These are phyloP conservation scores for Thryonomys swinderianus DNA, from an alignment of 2,113 vertebrate species.

Conservation along the genomic window DNA sequence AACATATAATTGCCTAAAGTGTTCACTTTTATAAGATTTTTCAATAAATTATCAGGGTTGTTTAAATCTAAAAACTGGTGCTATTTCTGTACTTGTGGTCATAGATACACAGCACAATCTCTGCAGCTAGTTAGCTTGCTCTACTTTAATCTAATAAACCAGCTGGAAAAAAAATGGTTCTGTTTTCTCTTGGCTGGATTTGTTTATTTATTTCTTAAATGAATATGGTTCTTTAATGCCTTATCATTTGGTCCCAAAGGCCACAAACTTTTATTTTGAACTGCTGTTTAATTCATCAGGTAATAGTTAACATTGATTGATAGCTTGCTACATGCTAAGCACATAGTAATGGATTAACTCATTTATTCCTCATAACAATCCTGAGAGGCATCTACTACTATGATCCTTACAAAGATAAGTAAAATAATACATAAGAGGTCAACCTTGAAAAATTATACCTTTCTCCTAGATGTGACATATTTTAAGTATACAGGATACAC, in stretches of 20 bases:
- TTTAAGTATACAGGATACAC: not conserved
- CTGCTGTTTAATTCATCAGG: slow-evolving; percentile 26
- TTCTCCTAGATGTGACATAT: not conserved
- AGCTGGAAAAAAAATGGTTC: slow-evolving; percentile 62
- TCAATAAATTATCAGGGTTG: slow-evolving; percentile 80
- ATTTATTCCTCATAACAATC: slow-evolving; percentile 13
- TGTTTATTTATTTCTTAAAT: slow-evolving; percentile 10
- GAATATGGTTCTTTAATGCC: slow-evolving; percentile 14
- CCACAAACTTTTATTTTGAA: slow-evolving; percentile 15
- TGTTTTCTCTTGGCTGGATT: slow-evolving; percentile 61
- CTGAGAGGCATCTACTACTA: not conserved
- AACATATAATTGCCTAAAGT: slow-evolving; percentile 80
- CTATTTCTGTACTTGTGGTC: slow-evolving; percentile 81
- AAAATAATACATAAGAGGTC: not conserved
- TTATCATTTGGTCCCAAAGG: slow-evolving; percentile 19
- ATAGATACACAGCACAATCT: slow-evolving; percentile 77
- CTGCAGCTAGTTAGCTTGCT: slow-evolving; percentile 76
- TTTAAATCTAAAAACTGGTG: slow-evolving; percentile 74
- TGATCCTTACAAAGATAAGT: slow-evolving; percentile 1
- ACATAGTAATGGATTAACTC: slow-evolving; percentile 3
- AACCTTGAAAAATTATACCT: not conserved
- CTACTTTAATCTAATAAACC: slow-evolving; percentile 80
- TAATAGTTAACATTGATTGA: slow-evolving; percentile 28
- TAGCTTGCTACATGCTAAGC: not conserved
- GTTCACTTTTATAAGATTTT: slow-evolving; percentile 81